A percentile compares a stretch with the other conserved stretches of the same genome.
Conservation (phyloP, 2,113 vertebrate genomes). For the Coptodon bakossiorum region DNA sequence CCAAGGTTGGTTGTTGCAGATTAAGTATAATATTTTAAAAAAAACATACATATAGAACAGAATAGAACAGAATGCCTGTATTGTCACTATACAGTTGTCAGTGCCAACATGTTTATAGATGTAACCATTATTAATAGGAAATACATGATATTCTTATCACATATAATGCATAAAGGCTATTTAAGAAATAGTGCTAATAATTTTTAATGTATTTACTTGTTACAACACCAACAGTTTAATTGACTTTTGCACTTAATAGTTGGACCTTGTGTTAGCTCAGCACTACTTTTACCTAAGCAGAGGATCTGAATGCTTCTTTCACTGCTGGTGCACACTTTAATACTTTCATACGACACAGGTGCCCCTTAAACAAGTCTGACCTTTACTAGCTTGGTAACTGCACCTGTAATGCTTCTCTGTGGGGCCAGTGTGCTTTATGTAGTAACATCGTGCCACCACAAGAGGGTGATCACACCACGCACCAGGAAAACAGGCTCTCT, state of each 20-base stretch:
- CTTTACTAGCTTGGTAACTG: not conserved
- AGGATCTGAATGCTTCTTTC: not conserved
- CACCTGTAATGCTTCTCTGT: not conserved
- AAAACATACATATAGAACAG: not conserved
- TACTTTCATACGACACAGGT: rapidly evolving
- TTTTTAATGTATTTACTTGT: not conserved
- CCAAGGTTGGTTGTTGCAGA: not conserved
- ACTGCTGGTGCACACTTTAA: not conserved
- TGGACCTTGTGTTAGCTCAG: not conserved
- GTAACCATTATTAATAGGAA: not conserved
- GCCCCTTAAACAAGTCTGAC: not conserved
- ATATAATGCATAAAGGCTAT: not conserved
- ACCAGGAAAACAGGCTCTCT: not conserved
- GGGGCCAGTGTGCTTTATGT: not conserved
- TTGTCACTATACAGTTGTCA: not conserved
- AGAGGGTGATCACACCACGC: conserved; percentile 41
- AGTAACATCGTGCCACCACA: conserved; percentile 32
- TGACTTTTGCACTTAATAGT: rapidly evolving
- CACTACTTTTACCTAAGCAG: not conserved
- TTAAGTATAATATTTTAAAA: not conserved
- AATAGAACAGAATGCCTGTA: not conserved
- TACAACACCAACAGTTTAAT: not conserved
- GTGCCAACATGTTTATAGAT: not conserved
- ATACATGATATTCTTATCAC: not conserved
- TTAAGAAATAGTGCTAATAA: not conserved